Percentiles rank a stretch among this genome's conserved stretches.
Evolutionary conservation across 2,113 vertebrate species (phyloP).

Genomic region (Podocnemis expansa): DNA sequence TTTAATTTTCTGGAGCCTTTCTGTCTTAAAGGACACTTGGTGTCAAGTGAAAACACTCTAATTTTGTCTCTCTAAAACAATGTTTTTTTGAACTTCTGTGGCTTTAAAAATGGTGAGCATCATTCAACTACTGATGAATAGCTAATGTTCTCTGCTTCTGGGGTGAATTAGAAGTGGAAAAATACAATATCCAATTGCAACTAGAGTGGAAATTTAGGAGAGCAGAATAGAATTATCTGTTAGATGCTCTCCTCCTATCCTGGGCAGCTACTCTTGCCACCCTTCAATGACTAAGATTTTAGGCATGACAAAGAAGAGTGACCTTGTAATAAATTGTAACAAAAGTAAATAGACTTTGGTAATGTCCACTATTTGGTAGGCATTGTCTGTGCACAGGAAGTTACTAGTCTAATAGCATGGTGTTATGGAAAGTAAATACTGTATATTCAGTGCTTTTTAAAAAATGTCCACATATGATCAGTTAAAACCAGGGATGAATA

Average conservation of each 20-base stretch:
- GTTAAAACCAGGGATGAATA: too few species aligned
- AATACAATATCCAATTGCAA: not conserved
- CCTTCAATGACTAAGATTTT: not conserved
- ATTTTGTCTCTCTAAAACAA: not conserved
- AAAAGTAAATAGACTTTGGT: not conserved
- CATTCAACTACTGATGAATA: not conserved
- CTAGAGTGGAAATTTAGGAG: not conserved
- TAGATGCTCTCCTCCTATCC: not conserved
- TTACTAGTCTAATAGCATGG: not conserved
- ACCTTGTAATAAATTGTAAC: not conserved
- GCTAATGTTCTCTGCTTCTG: not conserved
- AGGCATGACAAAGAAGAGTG: not conserved
- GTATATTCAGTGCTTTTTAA: not conserved
- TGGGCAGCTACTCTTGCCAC: not conserved
- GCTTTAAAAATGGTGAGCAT: not conserved
- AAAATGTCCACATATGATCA: not conserved
- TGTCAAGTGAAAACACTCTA: not conserved
- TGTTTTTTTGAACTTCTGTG: not conserved
- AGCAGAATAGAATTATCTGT: not conserved
- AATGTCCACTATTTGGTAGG: not conserved
- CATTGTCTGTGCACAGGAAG: not conserved
- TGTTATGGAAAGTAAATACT: not conserved
- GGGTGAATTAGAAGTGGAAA: rapidly evolving
- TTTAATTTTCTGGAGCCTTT: not conserved
- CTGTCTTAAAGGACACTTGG: not conserved